phyloP scores from a whole-genome alignment of 1,140 invertebrate genomes.

The Helicoverpa armigera region DNA sequence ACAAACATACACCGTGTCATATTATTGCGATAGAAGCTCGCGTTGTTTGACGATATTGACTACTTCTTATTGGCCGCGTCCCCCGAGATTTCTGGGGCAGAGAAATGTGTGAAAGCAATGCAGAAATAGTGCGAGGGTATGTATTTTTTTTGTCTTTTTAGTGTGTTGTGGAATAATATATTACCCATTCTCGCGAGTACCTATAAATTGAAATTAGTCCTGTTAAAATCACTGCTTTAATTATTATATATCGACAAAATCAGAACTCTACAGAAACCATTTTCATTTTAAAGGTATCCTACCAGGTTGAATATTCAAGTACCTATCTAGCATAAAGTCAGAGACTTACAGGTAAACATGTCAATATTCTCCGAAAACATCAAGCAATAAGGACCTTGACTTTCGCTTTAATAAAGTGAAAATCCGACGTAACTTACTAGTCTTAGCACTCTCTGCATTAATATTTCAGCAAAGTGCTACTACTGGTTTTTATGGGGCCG shows the following conservation, averaged over 20 bases:
- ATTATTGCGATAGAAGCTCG: not conserved
- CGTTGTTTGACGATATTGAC: constrained; percentile 2
- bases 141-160: too few species aligned
- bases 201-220: too few species aligned
- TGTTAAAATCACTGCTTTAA: too few species aligned
- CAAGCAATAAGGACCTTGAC: not conserved
- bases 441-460: constrained; percentile 5
- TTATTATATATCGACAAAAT: too few species aligned
- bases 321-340: too few species aligned
- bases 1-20: constrained; percentile 28
- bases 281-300: too few species aligned
- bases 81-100: not conserved
- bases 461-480: constrained; percentile 15
- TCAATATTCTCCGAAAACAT: not conserved
- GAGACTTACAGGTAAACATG: not conserved
- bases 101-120: not conserved
- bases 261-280: too few species aligned
- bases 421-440: not conserved
- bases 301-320: too few species aligned
- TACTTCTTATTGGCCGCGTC: not conserved
- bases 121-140: not conserved
- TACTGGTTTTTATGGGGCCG: constrained; percentile 30
- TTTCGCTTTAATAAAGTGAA: not conserved
- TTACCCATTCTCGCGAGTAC: too few species aligned
- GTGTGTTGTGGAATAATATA: too few species aligned